These are phyloP conservation scores for Drosophila simulans DNA, from an alignment of 1,140 invertebrate species.

Conservation along the genomic window DNA sequence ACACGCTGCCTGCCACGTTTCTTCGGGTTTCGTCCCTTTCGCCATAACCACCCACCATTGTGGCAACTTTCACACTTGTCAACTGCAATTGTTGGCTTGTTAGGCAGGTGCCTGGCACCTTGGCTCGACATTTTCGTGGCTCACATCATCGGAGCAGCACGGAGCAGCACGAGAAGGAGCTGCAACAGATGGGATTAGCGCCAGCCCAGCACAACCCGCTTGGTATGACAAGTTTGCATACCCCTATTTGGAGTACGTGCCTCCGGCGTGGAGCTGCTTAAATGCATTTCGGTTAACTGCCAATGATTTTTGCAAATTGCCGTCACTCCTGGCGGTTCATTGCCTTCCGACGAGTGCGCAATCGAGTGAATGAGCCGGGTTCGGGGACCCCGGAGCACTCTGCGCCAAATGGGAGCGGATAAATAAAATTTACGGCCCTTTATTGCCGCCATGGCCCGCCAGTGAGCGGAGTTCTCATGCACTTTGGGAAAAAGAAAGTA, in stretches of 20 bases:
- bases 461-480: conserved; percentile 48
- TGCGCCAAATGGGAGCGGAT: conserved; percentile 65
- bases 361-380: conserved; percentile 5
- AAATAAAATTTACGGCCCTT: conserved; percentile 81
- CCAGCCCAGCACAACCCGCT: background rate
- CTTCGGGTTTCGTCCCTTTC: background rate
- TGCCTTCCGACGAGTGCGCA: conserved; percentile 18
- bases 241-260: conserved; percentile 11
- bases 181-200: conserved; percentile 34
- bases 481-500: conserved; percentile 1
- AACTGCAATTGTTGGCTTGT: conserved; percentile 47
- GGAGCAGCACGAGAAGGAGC: background rate
- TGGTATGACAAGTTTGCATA: conserved; percentile 10
- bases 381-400: conserved; percentile 21
- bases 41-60: background rate
- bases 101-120: conserved; percentile 26
- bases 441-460: conserved; percentile 71
- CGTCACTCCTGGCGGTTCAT: conserved; percentile 34
- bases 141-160: conserved; percentile 3
- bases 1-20: background rate
- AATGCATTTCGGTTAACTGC: conserved; percentile 33
- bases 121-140: conserved; percentile 19
- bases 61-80: conserved; percentile 46
- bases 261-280: conserved; percentile 31
- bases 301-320: conserved; percentile 39